These are phyloP conservation scores for Sparidentex hasta DNA, from an alignment of 2,797 vertebrate genomes.

Conservation along the genomic window DNA sequence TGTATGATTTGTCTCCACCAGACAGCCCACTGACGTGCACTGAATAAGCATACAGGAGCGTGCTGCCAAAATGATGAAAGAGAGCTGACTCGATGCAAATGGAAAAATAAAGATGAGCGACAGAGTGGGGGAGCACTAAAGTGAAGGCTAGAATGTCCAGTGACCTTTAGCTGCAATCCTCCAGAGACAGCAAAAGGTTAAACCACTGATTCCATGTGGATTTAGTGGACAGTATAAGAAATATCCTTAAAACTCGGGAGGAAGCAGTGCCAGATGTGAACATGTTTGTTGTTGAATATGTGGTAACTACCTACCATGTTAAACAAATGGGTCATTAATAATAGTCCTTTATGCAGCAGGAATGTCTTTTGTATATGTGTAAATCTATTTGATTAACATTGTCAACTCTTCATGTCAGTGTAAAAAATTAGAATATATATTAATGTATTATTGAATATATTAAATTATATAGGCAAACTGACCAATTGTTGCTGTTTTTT, in stretches of 20 bases:
- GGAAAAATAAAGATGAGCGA: not conserved
- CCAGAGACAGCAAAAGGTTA: conserved; percentile 26
- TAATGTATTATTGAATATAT: no score
- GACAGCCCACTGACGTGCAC: not conserved
- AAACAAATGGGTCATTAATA: no score
- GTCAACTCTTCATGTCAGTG: no score
- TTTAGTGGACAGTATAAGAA: conserved; percentile 7
- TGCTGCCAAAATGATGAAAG: not conserved
- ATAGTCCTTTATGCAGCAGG: no score
- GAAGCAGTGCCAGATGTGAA: not conserved
- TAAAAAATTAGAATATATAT: no score
- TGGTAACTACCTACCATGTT: no score
- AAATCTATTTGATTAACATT: no score
- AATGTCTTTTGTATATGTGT: no score
- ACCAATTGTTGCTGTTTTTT: no score
- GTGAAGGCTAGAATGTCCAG: conserved; percentile 3
- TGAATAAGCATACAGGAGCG: not conserved
- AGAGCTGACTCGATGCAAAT: conserved; percentile 3
- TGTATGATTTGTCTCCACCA: not conserved
- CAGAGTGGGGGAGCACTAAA: not conserved
- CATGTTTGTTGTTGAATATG: not conserved
- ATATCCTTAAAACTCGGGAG: not conserved
- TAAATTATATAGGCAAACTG: no score
- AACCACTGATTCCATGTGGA: conserved; percentile 3
- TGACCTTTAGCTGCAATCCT: conserved; percentile 18